These are phyloP conservation scores for Psittacula cyanocephala DNA, from an alignment of 2,113 vertebrate species.

Conservation along the genomic window DNA sequence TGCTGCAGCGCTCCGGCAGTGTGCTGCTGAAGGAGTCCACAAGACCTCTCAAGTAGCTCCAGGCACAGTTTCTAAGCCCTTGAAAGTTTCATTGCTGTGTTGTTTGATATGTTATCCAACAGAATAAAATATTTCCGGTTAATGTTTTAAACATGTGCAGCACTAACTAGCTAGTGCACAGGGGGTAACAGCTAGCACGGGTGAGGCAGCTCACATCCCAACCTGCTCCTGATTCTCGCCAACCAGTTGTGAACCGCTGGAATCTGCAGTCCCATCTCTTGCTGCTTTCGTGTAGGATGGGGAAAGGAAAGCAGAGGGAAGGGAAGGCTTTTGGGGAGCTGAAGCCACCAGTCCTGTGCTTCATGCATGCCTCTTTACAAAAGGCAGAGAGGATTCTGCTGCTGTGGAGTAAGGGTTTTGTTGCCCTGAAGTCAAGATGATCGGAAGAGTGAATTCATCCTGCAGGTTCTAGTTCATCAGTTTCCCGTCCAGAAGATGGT, in stretches of 20 bases:
- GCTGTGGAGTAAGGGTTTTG: background rate
- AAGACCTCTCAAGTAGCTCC: constrained; percentile 6
- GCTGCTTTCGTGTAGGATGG: background rate
- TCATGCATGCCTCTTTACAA: accelerated
- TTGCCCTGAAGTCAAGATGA: background rate
- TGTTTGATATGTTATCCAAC: constrained; percentile 63
- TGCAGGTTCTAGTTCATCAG: background rate
- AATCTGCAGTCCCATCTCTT: background rate
- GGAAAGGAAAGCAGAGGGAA: background rate
- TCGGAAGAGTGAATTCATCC: background rate
- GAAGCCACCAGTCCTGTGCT: accelerated
- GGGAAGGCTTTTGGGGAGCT: background rate
- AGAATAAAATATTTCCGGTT: constrained; percentile 60
- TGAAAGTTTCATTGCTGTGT: constrained; percentile 41
- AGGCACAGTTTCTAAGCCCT: constrained; percentile 32
- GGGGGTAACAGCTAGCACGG: background rate
- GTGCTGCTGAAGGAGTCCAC: background rate
- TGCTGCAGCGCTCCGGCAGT: background rate
- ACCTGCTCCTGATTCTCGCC: background rate
- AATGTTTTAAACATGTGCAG: constrained; percentile 60
- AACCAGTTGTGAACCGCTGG: accelerated
- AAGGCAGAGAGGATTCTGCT: background rate
- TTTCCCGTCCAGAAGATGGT: background rate
- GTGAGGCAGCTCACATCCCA: background rate
- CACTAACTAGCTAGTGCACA: background rate